These are phyloP conservation scores for Anthoscopus minutus DNA, from an alignment of 2,113 vertebrate species.

Conservation along the genomic window DNA sequence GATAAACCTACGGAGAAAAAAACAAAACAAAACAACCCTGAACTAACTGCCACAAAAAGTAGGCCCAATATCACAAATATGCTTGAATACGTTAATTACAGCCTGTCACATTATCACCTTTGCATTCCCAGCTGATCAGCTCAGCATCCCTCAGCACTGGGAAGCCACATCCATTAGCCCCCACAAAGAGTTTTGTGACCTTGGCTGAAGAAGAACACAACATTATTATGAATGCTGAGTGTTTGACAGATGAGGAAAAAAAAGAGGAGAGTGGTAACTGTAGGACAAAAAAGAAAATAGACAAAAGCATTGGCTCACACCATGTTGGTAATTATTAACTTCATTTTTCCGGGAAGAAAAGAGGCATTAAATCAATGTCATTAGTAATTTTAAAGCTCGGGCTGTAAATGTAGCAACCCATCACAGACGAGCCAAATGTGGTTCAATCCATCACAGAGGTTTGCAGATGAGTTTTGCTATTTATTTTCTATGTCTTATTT, in stretches of 20 bases:
- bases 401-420: background rate
- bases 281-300: background rate
- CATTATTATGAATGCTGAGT: background rate
- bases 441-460: background rate
- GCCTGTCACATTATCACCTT: background rate
- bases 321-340: conserved; percentile 26
- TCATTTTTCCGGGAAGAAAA: conserved; percentile 25
- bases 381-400: background rate
- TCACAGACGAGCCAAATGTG: background rate
- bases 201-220: background rate
- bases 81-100: background rate
- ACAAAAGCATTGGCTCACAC: background rate
- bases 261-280: background rate
- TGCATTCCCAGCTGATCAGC: background rate
- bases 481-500: conserved; percentile 1
- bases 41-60: background rate
- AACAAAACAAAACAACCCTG: background rate
- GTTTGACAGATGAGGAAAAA: background rate
- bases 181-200: background rate
- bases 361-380: conserved; percentile 33
- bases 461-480: background rate
- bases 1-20: conserved; percentile 82
- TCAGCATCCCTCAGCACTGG: background rate
- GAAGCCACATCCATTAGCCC: background rate
- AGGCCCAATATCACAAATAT: background rate